phyloP scores from a whole-genome alignment of 2,888 invertebrate genomes.

The Cerceris ruficornis region DNA sequence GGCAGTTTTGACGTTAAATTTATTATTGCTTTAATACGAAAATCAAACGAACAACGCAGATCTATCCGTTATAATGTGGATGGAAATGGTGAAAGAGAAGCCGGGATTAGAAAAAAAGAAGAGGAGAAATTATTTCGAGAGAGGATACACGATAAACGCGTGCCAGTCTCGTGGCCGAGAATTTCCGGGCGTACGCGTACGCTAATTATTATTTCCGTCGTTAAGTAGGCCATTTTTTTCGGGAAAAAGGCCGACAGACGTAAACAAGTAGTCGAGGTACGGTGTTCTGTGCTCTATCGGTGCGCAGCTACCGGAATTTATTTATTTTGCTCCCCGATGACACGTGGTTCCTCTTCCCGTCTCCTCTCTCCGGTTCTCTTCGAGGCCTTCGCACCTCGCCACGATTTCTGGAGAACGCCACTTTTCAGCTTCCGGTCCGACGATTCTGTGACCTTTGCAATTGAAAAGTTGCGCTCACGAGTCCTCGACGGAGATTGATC shows the following conservation, averaged over 20 bases:
- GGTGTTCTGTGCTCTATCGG: conserved; percentile 74
- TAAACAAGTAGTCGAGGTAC: conserved; percentile 54
- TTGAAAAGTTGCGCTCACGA: background rate
- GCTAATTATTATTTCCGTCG: conserved; percentile 72
- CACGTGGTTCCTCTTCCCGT: conserved; percentile 61
- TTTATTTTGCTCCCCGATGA: conserved; percentile 67
- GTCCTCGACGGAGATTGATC: too few relatives aligned
- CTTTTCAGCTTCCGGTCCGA: background rate
- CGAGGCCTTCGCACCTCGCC: conserved; percentile 10
- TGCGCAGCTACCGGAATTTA: conserved; percentile 74
- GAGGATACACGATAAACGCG: conserved; percentile 49
- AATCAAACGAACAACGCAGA: too few relatives aligned
- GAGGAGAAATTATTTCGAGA: conserved; percentile 16
- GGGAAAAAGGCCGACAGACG: conserved; percentile 42
- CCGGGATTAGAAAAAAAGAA: background rate
- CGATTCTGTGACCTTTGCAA: background rate
- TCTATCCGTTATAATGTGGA: too few relatives aligned
- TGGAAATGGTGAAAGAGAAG: too few relatives aligned
- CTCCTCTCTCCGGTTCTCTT: conserved; percentile 20
- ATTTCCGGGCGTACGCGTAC: conserved; percentile 51
- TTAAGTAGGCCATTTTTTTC: conserved; percentile 71
- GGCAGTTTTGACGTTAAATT: too few relatives aligned
- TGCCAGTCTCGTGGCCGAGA: conserved; percentile 61
- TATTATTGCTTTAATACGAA: too few relatives aligned
- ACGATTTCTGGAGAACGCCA: conserved; percentile 1